A percentile compares a stretch with the other conserved stretches of the same genome.
phyloP scores from a whole-genome alignment of 2,888 invertebrate genomes.

The Pheosia gnoma region DNA sequence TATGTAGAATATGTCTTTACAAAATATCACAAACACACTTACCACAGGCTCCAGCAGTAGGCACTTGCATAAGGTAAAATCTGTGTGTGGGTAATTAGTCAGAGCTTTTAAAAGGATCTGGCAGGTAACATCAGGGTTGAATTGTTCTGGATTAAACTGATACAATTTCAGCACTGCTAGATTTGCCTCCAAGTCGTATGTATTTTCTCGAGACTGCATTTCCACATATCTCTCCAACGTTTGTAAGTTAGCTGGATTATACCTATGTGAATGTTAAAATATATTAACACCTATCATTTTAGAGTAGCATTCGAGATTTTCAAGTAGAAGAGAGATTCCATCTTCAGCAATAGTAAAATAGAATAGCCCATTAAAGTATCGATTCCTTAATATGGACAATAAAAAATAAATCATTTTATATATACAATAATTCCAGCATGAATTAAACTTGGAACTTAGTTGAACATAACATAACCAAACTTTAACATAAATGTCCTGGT shows the following conservation, averaged over 20 bases:
- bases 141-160: slow-evolving; percentile 96
- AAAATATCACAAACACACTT: slow-evolving; percentile 33
- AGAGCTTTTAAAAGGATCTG: slow-evolving; percentile 97
- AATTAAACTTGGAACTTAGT: not conserved
- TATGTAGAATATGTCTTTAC: too few relatives aligned
- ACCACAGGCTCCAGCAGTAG: slow-evolving; percentile 90
- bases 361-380: too few relatives aligned
- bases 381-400: not conserved
- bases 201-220: slow-evolving; percentile 95
- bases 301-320: too few relatives aligned
- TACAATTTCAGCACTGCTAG: slow-evolving; percentile 98
- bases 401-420: not conserved
- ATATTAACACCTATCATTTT: not conserved
- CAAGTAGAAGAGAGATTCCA: not conserved
- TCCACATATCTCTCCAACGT: slow-evolving; percentile 96
- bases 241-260: slow-evolving; percentile 97
- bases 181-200: slow-evolving; percentile 98
- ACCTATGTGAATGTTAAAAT: slow-evolving; percentile 84
- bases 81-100: slow-evolving; percentile 98
- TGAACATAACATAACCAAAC: slow-evolving; percentile 20
- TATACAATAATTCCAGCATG: not conserved
- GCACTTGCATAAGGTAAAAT: slow-evolving; percentile 99
- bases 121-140: slow-evolving; percentile 92
- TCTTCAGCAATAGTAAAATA: too few relatives aligned
- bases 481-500: not conserved